These are phyloP conservation scores for Oostethus manadensis DNA, from an alignment of 2,113 vertebrate species.

Conservation along the genomic window DNA sequence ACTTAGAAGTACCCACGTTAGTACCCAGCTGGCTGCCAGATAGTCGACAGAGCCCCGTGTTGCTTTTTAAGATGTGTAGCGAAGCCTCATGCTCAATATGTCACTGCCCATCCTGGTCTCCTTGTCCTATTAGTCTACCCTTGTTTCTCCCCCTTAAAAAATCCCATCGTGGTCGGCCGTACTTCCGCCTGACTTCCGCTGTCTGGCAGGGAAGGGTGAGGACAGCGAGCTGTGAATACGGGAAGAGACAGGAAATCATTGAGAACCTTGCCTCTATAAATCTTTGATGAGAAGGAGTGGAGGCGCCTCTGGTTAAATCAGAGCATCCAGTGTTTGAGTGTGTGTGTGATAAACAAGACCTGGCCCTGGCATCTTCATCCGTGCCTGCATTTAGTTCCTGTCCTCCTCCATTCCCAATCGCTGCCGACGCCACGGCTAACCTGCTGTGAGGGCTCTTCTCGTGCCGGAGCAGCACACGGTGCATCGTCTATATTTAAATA, in stretches of 20 bases:
- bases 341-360: conserved; percentile 76
- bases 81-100: conserved; percentile 37
- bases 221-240: conserved; percentile 95
- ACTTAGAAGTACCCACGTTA: no score
- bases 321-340: conserved; percentile 77
- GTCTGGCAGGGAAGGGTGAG: conserved; percentile 85
- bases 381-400: conserved; percentile 81
- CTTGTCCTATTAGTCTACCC: conserved; percentile 38
- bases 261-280: conserved; percentile 94
- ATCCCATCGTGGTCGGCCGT: conserved; percentile 75
- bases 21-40: no score
- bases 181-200: conserved; percentile 88
- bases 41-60: no score
- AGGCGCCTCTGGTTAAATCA: conserved; percentile 90
- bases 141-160: not conserved
- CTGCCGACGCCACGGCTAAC: conserved; percentile 4
- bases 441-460: not conserved
- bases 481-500: conserved; percentile 16
- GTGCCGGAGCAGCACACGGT: conserved; percentile 3
- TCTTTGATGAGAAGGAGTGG: conserved; percentile 86
- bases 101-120: conserved; percentile 56
- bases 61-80: no score
- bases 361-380: conserved; percentile 82
- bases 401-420: conserved; percentile 67
- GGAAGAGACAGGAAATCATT: conserved; percentile 99